Conservation (phyloP, 1,140 invertebrate species). For the Trichonephila clavipes region DNA sequence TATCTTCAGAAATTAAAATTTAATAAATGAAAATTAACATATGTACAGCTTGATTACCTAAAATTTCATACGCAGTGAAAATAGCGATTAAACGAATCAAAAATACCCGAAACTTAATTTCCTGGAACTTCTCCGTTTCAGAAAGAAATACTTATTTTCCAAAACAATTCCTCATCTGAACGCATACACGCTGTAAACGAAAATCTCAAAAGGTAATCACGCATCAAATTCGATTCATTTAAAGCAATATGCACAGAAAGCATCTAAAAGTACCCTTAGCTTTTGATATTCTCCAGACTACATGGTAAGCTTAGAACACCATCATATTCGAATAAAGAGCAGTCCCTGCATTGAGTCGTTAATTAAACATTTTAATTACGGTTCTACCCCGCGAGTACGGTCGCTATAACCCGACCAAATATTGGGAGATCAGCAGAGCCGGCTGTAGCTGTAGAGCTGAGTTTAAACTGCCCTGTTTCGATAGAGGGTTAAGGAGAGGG, state of each 20-base stretch:
- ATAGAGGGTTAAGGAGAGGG: not conserved
- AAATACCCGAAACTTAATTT: too few relatives aligned
- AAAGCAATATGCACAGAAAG: not conserved
- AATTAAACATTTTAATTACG: conserved; percentile 69
- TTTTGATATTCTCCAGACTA: conserved; percentile 17
- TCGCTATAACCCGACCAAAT: conserved; percentile 54
- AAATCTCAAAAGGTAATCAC: not conserved
- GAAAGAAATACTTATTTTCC: not conserved
- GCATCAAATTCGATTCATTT: conserved; percentile 15
- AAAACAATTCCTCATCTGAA: not conserved
- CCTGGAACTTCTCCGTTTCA: not conserved
- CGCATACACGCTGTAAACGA: not conserved
- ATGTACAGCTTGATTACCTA: too few relatives aligned
- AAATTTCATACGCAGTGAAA: too few relatives aligned
- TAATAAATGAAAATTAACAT: too few relatives aligned
- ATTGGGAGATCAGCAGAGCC: conserved; percentile 51
- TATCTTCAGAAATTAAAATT: too few relatives aligned
- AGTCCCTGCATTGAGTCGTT: conserved; percentile 28
- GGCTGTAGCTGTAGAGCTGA: conserved; percentile 10
- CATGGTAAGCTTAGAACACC: conserved; percentile 16
- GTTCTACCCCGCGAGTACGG: not conserved
- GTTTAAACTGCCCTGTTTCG: conserved; percentile 52
- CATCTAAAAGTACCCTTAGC: conserved; percentile 35
- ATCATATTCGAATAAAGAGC: conserved; percentile 58
- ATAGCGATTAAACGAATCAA: too few relatives aligned